These are phyloP conservation scores for Drosophila aff. DNA, from an alignment of 1,140 invertebrate species.

Conservation along the genomic window DNA sequence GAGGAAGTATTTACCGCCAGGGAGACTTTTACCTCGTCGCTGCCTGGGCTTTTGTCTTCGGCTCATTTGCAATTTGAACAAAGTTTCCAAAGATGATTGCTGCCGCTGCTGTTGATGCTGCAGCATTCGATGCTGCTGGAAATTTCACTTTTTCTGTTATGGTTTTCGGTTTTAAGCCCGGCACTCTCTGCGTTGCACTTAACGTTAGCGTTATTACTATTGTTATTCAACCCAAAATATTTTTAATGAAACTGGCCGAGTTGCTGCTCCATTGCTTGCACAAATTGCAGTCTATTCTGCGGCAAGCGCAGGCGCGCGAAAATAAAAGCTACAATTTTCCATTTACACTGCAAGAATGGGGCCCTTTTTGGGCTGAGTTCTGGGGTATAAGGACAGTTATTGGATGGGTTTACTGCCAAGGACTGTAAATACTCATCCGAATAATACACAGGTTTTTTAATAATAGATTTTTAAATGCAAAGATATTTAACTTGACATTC, in stretches of 20 bases:
- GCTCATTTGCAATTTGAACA: conserved; percentile 70
- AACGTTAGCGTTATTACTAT: conserved; percentile 72
- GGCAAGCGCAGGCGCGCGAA: conserved; percentile 49
- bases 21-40: conserved; percentile 32
- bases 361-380: background rate
- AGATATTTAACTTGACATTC: background rate
- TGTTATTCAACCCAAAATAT: conserved; percentile 82
- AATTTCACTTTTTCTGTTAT: conserved; percentile 72
- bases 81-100: conserved; percentile 65
- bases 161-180: conserved; percentile 46
- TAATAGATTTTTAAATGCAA: background rate
- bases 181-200: conserved; percentile 44
- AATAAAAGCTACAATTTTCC: conserved; percentile 36
- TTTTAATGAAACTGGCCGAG: conserved; percentile 80
- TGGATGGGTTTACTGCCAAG: background rate
- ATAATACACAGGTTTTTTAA: background rate
- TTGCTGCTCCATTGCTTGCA: conserved; percentile 77
- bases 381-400: background rate
- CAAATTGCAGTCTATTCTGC: conserved; percentile 80
- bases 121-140: conserved; percentile 43
- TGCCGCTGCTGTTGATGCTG: conserved; percentile 39
- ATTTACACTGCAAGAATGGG: conserved; percentile 32
- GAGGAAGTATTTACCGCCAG: conserved; percentile 41
- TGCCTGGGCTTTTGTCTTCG: conserved; percentile 41
- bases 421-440: background rate